Conservation (phyloP, 2,888 invertebrate genomes). For the Phytoseiulus persimilis region DNA sequence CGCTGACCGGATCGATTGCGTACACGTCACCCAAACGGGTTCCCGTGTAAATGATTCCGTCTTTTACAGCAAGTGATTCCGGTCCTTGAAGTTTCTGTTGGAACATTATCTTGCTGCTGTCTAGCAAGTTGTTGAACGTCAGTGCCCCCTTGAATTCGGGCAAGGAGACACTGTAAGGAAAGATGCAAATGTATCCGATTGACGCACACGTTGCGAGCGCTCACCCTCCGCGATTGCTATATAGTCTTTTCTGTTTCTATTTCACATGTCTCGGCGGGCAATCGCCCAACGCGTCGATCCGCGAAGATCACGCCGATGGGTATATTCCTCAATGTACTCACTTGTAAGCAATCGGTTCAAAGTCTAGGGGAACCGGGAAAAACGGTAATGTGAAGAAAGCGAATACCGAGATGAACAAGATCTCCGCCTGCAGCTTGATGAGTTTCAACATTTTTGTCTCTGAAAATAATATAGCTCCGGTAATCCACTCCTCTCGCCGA, state of each 20-base stretch:
- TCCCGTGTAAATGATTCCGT: constrained; percentile 42
- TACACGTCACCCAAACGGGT: constrained; percentile 43
- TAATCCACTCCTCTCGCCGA: not conserved
- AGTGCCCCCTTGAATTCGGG: constrained; percentile 10
- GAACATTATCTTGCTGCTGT: constrained; percentile 39
- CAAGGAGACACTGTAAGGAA: not conserved
- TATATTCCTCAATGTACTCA: no score
- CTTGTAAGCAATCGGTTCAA: constrained; percentile 20
- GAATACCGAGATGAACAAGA: not conserved
- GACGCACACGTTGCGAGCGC: no score
- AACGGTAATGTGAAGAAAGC: constrained; percentile 7
- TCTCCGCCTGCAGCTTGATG: not conserved
- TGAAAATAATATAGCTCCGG: not conserved
- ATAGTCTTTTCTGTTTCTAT: no score
- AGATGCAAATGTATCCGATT: not conserved
- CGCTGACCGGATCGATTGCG: constrained; percentile 41
- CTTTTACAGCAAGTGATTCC: constrained; percentile 41
- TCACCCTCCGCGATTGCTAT: no score
- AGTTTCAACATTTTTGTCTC: not conserved
- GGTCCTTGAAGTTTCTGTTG: constrained; percentile 41
- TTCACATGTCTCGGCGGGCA: no score
- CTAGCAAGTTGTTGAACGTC: not conserved
- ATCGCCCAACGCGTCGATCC: no score
- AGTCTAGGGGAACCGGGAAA: constrained; percentile 12
- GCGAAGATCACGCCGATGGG: no score